Conservation (phyloP, 2,888 invertebrate species). For the Agrilus cyanescens region DNA sequence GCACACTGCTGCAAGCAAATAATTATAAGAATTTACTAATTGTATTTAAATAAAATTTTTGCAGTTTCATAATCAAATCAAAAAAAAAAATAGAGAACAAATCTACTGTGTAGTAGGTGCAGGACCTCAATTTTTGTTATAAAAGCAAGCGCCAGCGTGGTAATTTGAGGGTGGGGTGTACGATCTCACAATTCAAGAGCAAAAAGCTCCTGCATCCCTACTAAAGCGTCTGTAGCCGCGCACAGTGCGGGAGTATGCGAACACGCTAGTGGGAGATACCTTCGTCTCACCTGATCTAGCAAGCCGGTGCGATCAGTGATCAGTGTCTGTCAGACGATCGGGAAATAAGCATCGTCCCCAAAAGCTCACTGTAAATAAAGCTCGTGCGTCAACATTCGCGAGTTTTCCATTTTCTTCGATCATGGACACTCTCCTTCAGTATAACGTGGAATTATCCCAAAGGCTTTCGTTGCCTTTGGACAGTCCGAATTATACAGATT, state of each 20-base stretch:
- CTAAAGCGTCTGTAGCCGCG: too few species aligned
- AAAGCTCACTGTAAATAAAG: slow-evolving; percentile 4
- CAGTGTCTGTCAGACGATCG: slow-evolving; percentile 20
- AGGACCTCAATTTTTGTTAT: too few species aligned
- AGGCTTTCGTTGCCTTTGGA: slow-evolving; percentile 27
- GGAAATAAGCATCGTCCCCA: slow-evolving; percentile 10
- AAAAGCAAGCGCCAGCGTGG: too few species aligned
- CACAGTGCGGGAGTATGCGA: slow-evolving; percentile 13
- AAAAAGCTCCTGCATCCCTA: too few species aligned
- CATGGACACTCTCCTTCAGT: slow-evolving; percentile 24
- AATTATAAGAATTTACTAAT: too few species aligned
- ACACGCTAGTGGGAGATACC: slow-evolving; percentile 22
- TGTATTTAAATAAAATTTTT: too few species aligned
- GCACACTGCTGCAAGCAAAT: too few species aligned
- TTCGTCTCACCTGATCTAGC: slow-evolving; percentile 17
- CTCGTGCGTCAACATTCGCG: background rate
- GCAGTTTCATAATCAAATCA: too few species aligned
- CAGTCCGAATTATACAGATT: slow-evolving; percentile 24
- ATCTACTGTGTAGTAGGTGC: too few species aligned
- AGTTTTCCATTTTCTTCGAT: background rate
- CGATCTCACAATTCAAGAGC: too few species aligned
- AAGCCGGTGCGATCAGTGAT: background rate
- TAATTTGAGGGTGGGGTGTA: too few species aligned
- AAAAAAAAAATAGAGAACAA: too few species aligned
- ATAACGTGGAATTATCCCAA: slow-evolving; percentile 30